Evolutionary conservation across 2,888 invertebrate genomes (phyloP).

Genomic region (Pachydiplax longipennis): DNA sequence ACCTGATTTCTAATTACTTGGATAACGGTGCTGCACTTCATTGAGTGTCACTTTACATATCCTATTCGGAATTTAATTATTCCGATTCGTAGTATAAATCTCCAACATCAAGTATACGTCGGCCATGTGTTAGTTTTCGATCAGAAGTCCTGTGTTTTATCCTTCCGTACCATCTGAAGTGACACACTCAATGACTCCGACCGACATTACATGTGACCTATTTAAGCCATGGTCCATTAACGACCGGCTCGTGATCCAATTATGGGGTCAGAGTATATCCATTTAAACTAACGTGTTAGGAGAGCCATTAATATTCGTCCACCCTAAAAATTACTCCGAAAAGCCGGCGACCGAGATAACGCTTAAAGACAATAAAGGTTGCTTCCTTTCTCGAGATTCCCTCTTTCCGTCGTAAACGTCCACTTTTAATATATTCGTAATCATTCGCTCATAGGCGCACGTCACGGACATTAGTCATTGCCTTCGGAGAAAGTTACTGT

Average conservation of each 20-base stretch:
- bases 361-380: background rate
- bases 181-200: background rate
- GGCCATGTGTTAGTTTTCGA: background rate
- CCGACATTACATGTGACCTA: conserved; percentile 1
- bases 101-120: too few species aligned
- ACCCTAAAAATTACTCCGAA: background rate
- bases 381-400: background rate
- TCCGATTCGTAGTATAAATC: too few species aligned
- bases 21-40: too few species aligned
- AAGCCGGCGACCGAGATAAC: background rate
- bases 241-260: background rate
- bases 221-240: background rate
- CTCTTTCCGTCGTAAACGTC: background rate
- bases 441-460: background rate
- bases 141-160: background rate
- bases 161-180: background rate
- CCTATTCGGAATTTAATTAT: too few species aligned
- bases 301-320: background rate
- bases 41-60: too few species aligned
- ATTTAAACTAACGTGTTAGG: background rate
- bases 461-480: background rate
- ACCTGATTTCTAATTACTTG: too few species aligned
- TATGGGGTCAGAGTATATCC: background rate
- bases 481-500: background rate
- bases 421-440: background rate